Base-by-base conservation (phyloP, 2,888 invertebrate genomes). In the Dromius quadrimaculatus region DNA sequence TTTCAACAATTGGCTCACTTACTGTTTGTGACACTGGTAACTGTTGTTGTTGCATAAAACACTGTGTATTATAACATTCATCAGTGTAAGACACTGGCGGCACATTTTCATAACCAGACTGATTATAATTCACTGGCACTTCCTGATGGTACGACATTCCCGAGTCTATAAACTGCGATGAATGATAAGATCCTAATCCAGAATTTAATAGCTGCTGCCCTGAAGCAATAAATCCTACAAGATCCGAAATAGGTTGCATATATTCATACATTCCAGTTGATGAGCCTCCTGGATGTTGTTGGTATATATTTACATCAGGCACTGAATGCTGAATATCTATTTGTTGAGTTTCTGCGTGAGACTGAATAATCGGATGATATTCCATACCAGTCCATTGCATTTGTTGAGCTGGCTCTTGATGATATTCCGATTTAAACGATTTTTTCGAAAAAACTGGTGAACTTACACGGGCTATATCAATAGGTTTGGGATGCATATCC, bases 191-290 rank as follows among this genome's bases (percentile, higher is more conserved):
- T 47, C 83, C 84, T 70, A 86, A 78, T 74, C 84, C 85, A 3
- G 86, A 84, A 75, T 82, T 84, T 70, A 83, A 78, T 54, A 84
- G 73, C 66, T 83, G 82, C 74, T 83, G 81, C 3, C 82, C 82
- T n/a, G 83, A 81, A 23, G 82, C 82, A 68, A 86, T 85, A 73
- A 84, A 86, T 22, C 83, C 84, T 4, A 85, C 83, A 74, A 85
- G 77, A 74, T 85, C 84, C 0, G 85, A 83, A 61, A 84, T 79
- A 1, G 84, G 84, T 71, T 83, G 84, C 11, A 84, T 82, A 71
- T 83, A 85, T 50, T 83, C 82, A 65, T 83, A 83, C 59, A 83
- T 80, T 54, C 81, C 81, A 20, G 62, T 71, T 17, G 36, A 70
- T 65, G 63, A 64, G 43, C 20, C 57, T 75, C 75, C 81, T 72